Percentiles rank a stretch among this genome's conserved stretches.
phyloP scores from a whole-genome alignment of 2,888 invertebrate genomes.

The Acanthococcus lagerstroemiae region DNA sequence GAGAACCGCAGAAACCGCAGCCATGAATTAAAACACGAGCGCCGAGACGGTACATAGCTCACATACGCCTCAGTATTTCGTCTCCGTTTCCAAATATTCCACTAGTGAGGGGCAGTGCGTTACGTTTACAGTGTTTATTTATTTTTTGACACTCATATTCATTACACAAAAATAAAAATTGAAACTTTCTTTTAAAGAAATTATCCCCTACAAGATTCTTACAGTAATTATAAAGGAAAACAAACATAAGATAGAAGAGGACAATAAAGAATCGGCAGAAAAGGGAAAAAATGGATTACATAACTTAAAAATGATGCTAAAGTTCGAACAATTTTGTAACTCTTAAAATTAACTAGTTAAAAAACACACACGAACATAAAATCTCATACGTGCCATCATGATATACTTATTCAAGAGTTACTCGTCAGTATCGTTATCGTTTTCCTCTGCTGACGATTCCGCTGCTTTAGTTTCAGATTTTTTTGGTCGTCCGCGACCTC shows the following conservation, averaged over 20 bases:
- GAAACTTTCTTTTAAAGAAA: no score
- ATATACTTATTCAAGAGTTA: constrained; percentile 5
- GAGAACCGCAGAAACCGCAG: no score
- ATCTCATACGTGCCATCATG: not conserved
- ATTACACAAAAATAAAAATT: no score
- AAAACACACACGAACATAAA: constrained; percentile 11
- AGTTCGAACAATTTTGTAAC: constrained; percentile 14
- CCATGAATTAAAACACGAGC: no score
- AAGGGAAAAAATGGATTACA: not conserved
- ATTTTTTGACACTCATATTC: no score
- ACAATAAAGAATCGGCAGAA: not conserved
- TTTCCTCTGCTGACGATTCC: constrained; percentile 14
- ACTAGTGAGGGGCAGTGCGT: no score
- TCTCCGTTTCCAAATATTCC: no score
- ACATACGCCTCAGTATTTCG: no score
- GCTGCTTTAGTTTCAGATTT: constrained; percentile 9
- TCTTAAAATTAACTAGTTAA: constrained; percentile 26
- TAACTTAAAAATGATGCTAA: constrained; percentile 3
- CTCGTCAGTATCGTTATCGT: constrained; percentile 28
- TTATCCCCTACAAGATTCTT: no score
- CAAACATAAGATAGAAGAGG: not conserved
- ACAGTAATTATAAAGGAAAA: not conserved
- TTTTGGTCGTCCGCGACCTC: constrained; percentile 22
- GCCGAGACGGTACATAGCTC: no score
- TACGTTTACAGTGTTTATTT: no score